These are phyloP conservation scores for Mastacembelus armatus DNA, from an alignment of 2,797 vertebrate genomes.

Conservation along the genomic window DNA sequence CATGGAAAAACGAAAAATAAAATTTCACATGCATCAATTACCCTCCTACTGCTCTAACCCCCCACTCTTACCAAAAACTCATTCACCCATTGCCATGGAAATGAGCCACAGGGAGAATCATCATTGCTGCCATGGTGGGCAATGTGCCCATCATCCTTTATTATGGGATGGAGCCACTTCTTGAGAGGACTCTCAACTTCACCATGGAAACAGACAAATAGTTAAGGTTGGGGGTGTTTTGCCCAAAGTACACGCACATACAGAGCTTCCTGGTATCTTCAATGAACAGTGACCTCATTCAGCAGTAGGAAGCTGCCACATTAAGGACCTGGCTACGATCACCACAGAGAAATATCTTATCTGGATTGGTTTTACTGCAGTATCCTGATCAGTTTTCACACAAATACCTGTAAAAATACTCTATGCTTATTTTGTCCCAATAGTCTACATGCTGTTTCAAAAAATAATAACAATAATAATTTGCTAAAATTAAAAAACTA, in stretches of 20 bases:
- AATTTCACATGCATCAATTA: constrained; percentile 36
- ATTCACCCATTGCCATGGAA: constrained; percentile 53
- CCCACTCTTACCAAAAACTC: constrained; percentile 6
- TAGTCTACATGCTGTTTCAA: background rate
- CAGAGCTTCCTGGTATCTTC: constrained; percentile 12
- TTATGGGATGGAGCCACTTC: constrained; percentile 52
- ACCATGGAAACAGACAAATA: constrained; percentile 67
- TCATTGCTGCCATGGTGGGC: constrained; percentile 32
- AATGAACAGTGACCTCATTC: constrained; percentile 36
- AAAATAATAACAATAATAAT: background rate
- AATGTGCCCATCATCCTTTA: constrained; percentile 38
- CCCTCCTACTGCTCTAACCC: constrained; percentile 6
- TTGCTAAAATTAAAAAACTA: constrained; percentile 1
- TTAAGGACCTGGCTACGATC: constrained; percentile 12
- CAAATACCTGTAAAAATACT: background rate
- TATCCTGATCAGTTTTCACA: constrained; percentile 4
- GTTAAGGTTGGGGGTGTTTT: constrained; percentile 32
- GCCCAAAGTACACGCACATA: background rate
- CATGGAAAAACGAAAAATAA: constrained; percentile 18
- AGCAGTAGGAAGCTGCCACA: constrained; percentile 28
- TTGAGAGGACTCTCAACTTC: constrained; percentile 52
- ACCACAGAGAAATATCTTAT: constrained; percentile 20
- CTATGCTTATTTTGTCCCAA: background rate
- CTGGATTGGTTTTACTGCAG: constrained; percentile 15
- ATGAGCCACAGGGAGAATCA: constrained; percentile 48